phyloP scores from a whole-genome alignment of 2,113 vertebrate genomes.

The Ochotona princeps region DNA sequence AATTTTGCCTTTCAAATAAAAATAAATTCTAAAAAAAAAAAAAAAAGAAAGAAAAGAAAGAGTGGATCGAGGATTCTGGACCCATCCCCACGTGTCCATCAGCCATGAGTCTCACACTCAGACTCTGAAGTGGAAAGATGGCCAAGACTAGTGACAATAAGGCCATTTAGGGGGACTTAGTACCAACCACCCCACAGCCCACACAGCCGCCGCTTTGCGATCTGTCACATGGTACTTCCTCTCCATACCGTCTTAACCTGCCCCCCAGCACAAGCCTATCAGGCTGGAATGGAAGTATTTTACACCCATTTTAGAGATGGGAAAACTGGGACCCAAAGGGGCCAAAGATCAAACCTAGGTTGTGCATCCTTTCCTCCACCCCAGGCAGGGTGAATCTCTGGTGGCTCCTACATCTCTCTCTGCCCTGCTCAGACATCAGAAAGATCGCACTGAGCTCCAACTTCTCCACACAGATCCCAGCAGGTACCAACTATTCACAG shows the following conservation, averaged over 20 bases:
- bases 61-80: accelerated
- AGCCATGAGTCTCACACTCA: too few relatives aligned
- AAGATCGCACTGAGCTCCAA: conserved; percentile 1
- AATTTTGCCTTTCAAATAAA: too few relatives aligned
- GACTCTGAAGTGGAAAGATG: accelerated
- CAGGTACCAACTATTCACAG: neutral
- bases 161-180: neutral
- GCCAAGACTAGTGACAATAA: accelerated
- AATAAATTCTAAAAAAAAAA: too few relatives aligned
- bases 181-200: neutral
- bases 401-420: neutral
- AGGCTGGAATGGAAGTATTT: neutral
- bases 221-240: too few relatives aligned
- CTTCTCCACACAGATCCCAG: neutral
- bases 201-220: too few relatives aligned
- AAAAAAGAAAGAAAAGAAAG: too few relatives aligned
- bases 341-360: neutral
- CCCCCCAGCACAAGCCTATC: neutral
- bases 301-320: neutral
- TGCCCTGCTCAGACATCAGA: neutral
- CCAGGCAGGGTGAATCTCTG: neutral
- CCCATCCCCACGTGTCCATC: neutral
- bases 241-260: too few relatives aligned
- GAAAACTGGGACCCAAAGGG: neutral
- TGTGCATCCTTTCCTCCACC: neutral